Evolutionary conservation across 35 echinoderm and acorn worm species (phyloP).

Genomic region (Acanthaster planci): DNA sequence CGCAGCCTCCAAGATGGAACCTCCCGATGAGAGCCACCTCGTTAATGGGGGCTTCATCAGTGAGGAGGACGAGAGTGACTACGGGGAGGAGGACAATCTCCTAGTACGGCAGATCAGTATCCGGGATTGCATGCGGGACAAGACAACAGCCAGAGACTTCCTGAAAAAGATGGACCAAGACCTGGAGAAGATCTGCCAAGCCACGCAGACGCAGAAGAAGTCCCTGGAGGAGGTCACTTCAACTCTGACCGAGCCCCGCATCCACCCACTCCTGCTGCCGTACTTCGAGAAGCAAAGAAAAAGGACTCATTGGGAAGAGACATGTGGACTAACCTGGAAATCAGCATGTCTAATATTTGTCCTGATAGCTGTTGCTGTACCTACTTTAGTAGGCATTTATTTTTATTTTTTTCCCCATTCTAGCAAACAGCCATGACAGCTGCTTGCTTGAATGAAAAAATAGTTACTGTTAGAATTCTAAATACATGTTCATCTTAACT

Average conservation of each 20-base stretch:
- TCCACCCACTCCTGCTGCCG: slow-evolving; percentile 50
- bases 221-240: slow-evolving; percentile 69
- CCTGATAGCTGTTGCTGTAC: neutral
- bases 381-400: neutral
- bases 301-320: slow-evolving; percentile 15
- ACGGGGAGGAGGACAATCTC: slow-evolving; percentile 44
- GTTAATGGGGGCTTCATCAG: slow-evolving; percentile 12
- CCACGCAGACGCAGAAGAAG: slow-evolving; percentile 64
- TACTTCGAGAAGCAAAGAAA: slow-evolving; percentile 4
- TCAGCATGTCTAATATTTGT: slow-evolving; percentile 42
- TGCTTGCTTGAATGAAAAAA: too few species aligned
- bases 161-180: slow-evolving; percentile 73
- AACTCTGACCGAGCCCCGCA: slow-evolving; percentile 45
- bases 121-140: slow-evolving; percentile 54
- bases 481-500: too few species aligned
- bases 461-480: too few species aligned
- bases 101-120: slow-evolving; percentile 67
- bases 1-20: neutral
- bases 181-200: slow-evolving; percentile 58
- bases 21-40: slow-evolving; percentile 8
- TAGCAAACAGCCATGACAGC: too few species aligned
- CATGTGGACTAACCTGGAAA: slow-evolving; percentile 52
- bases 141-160: slow-evolving; percentile 46
- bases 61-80: slow-evolving; percentile 18
- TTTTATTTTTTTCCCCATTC: too few species aligned